Base-by-base conservation (phyloP, 1,140 invertebrate genomes). In the Onthophagus taurus region DNA sequence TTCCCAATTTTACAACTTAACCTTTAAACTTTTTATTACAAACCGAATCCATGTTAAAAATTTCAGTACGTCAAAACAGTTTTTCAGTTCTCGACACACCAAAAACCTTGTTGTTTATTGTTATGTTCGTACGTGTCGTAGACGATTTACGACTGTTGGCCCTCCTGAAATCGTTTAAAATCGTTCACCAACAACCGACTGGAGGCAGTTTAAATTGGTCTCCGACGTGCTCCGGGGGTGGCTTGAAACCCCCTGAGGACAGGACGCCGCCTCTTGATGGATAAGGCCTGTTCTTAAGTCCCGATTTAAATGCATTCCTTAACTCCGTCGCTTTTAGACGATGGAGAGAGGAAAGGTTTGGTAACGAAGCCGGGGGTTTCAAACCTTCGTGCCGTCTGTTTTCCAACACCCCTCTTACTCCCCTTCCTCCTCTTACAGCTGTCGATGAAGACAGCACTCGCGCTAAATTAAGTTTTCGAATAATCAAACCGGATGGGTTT, bases 271-370 rank as follows among this genome's bases (percentile, higher is more conserved):
- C 48, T 45, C 53, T 52, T 55, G 53, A 55, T 50, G 53, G 48
- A 55, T 55, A 55, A 50, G 45, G 42, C 39, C 33, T 50, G 50
- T 55, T 50, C 48, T 55, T 55, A 55, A 55, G 42, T 45, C 53
- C 50, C 53, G 47, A 55, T 55, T 55, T 55, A 55, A 55, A 55
- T 55, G 53, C 53, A 55, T 55, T 55, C 53, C 53, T 55, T 55
- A 55, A 52, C 53, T 52, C 48, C 50, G 44, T 42, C 41, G 38
- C 47, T 42, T 20, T 34, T 20, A 13, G 21, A 39, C 21, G 23
- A 29, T 23, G 16, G 37, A n/a, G 37, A 20, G 23, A 39, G 29
- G 37, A 39, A 24, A 39, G 37, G 37, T 39, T 23, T 39, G n/a
- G n/a, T n/a, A n/a, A n/a, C n/a, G n/a, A n/a, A n/a, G n/a, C n/a